Evolutionary conservation across 2,113 vertebrate species (phyloP).

Genomic region (Pampusana beccarii): DNA sequence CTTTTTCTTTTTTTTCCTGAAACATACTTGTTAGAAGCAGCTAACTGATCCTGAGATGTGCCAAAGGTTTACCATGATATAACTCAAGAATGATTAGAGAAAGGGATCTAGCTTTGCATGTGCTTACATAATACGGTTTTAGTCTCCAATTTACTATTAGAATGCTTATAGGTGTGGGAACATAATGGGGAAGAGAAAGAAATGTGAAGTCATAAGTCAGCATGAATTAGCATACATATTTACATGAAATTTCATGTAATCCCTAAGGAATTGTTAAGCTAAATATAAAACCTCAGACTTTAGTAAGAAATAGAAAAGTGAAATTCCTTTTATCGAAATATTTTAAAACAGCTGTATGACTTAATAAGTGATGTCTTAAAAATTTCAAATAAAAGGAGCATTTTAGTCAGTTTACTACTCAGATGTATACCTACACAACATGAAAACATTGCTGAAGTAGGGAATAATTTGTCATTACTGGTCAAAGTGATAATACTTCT

Average conservation of each 20-base stretch:
- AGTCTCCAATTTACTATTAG: not conserved
- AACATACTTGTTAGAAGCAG: not conserved
- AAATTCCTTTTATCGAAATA: not conserved
- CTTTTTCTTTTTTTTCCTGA: not conserved
- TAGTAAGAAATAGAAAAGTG: not conserved
- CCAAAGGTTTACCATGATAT: not conserved
- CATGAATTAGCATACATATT: not conserved
- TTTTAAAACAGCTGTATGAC: not conserved
- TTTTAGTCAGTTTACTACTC: not conserved
- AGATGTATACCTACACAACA: not conserved
- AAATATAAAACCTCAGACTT: not conserved
- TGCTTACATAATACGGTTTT: not conserved
- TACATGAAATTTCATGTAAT: not conserved
- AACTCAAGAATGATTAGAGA: not conserved
- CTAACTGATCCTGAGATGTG: not conserved
- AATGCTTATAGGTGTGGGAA: not conserved
- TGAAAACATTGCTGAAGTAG: not conserved
- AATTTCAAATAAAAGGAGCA: not conserved
- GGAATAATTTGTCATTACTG: not conserved
- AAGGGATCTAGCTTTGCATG: not conserved
- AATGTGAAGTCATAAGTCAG: not conserved
- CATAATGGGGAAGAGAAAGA: not conserved
- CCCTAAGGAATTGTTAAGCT: not conserved
- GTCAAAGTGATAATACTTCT: not conserved
- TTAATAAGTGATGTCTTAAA: not conserved